Evolutionary conservation across 2,113 vertebrate genomes (phyloP).

Genomic region (Cheirogaleus medius): DNA sequence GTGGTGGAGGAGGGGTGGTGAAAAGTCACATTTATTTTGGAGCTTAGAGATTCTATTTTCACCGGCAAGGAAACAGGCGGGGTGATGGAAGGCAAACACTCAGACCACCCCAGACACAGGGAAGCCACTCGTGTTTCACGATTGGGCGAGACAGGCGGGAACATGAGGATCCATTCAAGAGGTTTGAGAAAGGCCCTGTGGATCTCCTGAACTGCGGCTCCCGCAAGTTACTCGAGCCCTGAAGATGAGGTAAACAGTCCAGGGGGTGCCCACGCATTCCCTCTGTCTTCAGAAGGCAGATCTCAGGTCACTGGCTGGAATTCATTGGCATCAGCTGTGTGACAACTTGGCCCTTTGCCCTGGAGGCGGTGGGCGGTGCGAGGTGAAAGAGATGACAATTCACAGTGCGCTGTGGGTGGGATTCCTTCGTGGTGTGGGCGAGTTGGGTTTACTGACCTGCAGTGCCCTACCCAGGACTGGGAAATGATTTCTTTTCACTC

Average conservation of each 20-base stretch:
- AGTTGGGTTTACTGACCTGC: background rate
- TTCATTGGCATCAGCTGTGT: rapidly evolving
- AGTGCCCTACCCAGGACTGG: background rate
- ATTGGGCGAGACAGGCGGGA: background rate
- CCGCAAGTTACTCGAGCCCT: rapidly evolving
- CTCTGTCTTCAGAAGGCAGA: background rate
- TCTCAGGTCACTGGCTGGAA: background rate
- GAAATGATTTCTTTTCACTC: background rate
- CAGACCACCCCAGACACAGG: background rate
- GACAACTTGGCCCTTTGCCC: background rate
- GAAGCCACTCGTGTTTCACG: background rate
- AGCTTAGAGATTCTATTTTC: slow-evolving; percentile 84
- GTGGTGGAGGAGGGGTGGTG: background rate
- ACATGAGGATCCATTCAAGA: background rate
- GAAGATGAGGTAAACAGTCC: background rate
- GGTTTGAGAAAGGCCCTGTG: background rate
- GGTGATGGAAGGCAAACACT: background rate
- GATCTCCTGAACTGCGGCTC: background rate
- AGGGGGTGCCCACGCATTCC: background rate
- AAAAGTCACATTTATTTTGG: background rate
- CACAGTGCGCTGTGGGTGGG: rapidly evolving
- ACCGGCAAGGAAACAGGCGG: background rate
- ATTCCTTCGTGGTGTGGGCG: background rate
- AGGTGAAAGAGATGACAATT: background rate
- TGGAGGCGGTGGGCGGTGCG: background rate